Evolutionary conservation across 2,113 vertebrate genomes (phyloP).

Genomic region (Brienomyrus brachyistius): DNA sequence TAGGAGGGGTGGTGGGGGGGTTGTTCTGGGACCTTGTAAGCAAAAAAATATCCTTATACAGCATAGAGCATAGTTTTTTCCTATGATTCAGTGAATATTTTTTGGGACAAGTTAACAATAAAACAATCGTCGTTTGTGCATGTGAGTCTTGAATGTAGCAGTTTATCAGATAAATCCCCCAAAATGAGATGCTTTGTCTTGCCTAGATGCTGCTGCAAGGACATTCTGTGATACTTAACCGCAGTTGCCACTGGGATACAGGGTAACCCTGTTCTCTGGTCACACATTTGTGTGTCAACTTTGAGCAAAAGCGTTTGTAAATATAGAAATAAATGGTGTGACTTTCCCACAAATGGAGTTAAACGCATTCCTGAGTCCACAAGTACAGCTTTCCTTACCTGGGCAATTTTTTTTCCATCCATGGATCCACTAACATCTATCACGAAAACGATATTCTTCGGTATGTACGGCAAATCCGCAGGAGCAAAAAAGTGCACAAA

Average conservation of each 20-base stretch:
- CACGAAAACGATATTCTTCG: conserved; percentile 64
- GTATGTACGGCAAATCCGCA: conserved; percentile 41
- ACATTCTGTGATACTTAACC: background rate
- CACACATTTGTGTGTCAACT: background rate
- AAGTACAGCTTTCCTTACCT: conserved; percentile 42
- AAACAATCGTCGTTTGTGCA: background rate
- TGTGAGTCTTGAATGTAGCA: background rate
- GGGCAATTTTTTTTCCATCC: conserved; percentile 33
- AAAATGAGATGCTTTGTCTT: background rate
- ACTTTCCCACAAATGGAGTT: background rate
- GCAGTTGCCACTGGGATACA: background rate
- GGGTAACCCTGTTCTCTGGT: background rate
- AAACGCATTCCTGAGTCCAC: background rate
- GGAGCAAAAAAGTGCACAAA: conserved; percentile 70
- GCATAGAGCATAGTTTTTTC: background rate
- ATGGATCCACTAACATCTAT: conserved; percentile 64
- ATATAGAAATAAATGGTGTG: background rate
- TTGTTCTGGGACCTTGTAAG: too few relatives aligned
- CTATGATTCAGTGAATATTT: background rate
- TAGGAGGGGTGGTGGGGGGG: too few relatives aligned
- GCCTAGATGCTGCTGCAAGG: background rate
- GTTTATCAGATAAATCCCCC: background rate
- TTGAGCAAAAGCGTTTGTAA: background rate
- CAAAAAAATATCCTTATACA: too few relatives aligned
- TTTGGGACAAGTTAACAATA: background rate